Percentiles rank a stretch among this genome's conserved stretches.
These are phyloP conservation scores for Eupeodes latifasciatus DNA, from an alignment of 2,888 invertebrate genomes.

Conservation along the genomic window DNA sequence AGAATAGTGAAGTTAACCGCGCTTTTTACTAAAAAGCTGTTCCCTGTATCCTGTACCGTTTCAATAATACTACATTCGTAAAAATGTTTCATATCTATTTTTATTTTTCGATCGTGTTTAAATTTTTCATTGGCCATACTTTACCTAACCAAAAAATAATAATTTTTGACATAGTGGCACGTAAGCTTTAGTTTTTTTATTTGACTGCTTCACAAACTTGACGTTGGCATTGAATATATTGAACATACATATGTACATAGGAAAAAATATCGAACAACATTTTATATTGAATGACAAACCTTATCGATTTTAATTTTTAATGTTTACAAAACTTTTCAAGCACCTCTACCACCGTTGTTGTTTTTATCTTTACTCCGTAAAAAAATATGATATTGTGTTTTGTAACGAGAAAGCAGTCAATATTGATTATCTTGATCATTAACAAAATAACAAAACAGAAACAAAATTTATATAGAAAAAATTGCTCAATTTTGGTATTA, in stretches of 20 bases:
- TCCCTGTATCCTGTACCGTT: too few relatives aligned
- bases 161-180: too few relatives aligned
- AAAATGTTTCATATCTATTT: too few relatives aligned
- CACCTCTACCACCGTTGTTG: constrained; percentile 2
- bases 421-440: constrained; percentile 46
- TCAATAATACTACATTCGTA: too few relatives aligned
- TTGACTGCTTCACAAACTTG: too few relatives aligned
- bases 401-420: constrained; percentile 31
- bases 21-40: too few relatives aligned
- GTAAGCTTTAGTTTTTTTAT: too few relatives aligned
- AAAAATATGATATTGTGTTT: constrained; percentile 46
- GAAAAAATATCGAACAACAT: background rate
- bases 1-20: too few relatives aligned
- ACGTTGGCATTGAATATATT: background rate
- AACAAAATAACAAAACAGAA: background rate
- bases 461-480: background rate
- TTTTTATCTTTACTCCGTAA: background rate
- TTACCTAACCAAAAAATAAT: too few relatives aligned
- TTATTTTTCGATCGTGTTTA: too few relatives aligned
- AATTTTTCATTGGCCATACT: too few relatives aligned
- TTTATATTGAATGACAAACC: background rate
- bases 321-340: background rate
- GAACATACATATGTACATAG: background rate
- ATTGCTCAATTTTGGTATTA: constrained; percentile 64
- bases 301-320: background rate